Percentiles rank a stretch among this genome's conserved stretches.
Conservation (phyloP, 2,113 vertebrate species). For the Pteropus alecto region DNA sequence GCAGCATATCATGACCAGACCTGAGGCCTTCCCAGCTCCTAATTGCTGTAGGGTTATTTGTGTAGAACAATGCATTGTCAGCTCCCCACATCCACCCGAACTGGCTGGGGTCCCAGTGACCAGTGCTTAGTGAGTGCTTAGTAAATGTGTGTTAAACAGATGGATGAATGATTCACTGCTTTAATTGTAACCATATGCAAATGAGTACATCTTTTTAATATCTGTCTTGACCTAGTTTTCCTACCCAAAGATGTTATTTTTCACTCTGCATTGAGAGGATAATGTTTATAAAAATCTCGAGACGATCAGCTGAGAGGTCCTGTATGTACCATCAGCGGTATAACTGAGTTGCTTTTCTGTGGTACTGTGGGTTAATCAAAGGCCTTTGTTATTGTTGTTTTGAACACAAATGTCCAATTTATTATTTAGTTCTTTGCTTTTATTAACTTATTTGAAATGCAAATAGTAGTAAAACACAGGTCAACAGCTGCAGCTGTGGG, state of each 20-base stretch:
- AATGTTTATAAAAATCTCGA: background rate
- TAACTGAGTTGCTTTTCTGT: conserved; percentile 22
- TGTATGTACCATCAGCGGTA: background rate
- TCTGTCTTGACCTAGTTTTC: conserved; percentile 43
- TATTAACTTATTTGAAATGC: conserved; percentile 76
- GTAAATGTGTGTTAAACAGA: conserved; percentile 13
- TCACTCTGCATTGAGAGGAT: background rate
- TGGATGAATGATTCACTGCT: background rate
- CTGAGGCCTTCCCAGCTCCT: background rate
- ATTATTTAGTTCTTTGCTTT: conserved; percentile 70
- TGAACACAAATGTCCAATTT: conserved; percentile 61
- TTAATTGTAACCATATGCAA: conserved; percentile 14
- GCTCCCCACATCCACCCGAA: background rate
- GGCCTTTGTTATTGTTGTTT: conserved; percentile 55
- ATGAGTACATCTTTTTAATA: background rate
- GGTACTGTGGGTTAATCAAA: conserved; percentile 56
- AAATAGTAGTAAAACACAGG: conserved; percentile 63
- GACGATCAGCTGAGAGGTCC: background rate
- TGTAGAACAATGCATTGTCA: background rate
- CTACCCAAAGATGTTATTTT: conserved; percentile 46
- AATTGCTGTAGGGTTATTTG: background rate
- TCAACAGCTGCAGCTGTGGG: conserved; percentile 70
- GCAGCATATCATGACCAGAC: background rate
- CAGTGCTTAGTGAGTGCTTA: background rate
- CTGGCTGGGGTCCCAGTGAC: background rate